phyloP scores from a whole-genome alignment of 2,797 vertebrate species.

The Cynopterus sphinx region DNA sequence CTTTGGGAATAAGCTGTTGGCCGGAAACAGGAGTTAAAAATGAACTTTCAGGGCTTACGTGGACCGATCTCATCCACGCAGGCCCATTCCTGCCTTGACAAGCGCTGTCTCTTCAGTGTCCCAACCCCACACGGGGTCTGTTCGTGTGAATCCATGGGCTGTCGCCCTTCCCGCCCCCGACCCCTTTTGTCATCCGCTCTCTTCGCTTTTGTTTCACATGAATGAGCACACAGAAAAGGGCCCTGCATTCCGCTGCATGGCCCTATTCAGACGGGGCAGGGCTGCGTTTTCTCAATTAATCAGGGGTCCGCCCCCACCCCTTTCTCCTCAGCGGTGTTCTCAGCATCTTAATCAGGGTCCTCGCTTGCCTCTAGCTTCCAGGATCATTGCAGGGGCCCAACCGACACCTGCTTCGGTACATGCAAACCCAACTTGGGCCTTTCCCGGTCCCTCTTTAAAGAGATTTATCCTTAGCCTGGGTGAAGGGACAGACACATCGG shows the following conservation, averaged over 20 bases:
- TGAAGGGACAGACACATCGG: background rate
- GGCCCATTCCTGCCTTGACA: background rate
- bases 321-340: background rate
- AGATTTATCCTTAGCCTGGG: accelerated
- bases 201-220: conserved; percentile 71
- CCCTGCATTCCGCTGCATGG: conserved; percentile 63
- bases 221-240: conserved; percentile 71
- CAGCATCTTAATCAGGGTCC: conserved; percentile 59
- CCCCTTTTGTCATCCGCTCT: conserved; percentile 40
- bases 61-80: background rate
- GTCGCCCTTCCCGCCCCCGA: conserved; percentile 1
- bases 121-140: conserved; percentile 29
- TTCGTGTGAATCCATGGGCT: conserved; percentile 67
- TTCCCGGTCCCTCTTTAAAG: background rate
- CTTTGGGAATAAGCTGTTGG: background rate
- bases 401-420: conserved; percentile 49
- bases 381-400: background rate
- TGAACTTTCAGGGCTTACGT: background rate
- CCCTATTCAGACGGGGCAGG: conserved; percentile 66
- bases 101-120: background rate
- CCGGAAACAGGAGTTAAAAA: background rate
- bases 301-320: background rate
- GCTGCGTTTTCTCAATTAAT: conserved; percentile 71
- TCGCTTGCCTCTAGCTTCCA: background rate
- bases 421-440: background rate